phyloP scores from a whole-genome alignment of 2,888 invertebrate species.

The Bellardia pandia region DNA sequence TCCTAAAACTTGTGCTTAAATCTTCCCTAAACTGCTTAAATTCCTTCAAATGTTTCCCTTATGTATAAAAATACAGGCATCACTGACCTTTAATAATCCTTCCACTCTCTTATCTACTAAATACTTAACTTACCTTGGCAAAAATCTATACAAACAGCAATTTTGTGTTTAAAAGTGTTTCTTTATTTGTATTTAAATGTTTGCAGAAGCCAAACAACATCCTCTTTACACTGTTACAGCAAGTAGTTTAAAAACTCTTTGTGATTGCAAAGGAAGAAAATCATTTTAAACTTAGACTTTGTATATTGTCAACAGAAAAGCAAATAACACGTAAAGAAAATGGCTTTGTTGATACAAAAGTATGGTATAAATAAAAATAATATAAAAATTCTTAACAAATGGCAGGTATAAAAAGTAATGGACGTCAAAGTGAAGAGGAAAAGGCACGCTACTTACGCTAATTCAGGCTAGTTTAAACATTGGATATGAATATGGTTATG shows the following conservation, averaged over 20 bases:
- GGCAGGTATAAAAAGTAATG: background rate
- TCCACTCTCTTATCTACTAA: background rate
- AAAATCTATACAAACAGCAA: background rate
- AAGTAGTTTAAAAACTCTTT: constrained; percentile 18
- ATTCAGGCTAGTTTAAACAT: no score
- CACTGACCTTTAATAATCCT: background rate
- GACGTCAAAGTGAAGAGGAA: background rate
- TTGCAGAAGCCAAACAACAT: constrained; percentile 1
- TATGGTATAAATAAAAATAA: background rate
- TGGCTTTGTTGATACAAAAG: background rate
- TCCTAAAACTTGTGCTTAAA: no score
- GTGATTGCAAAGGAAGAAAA: constrained; percentile 7
- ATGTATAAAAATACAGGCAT: background rate
- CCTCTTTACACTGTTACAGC: background rate
- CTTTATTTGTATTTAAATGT: background rate
- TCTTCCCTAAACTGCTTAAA: background rate
- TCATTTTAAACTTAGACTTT: constrained; percentile 7
- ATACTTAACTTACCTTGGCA: constrained; percentile 8
- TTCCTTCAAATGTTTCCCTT: background rate
- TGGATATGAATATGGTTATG: no score
- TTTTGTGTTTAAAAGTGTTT: background rate
- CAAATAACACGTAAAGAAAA: background rate
- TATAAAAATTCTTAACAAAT: background rate
- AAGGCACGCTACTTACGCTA: background rate
- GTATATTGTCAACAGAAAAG: background rate